Percentiles rank a stretch among this genome's conserved stretches.
Evolutionary conservation across 2,888 invertebrate species (phyloP).

Genomic region (Spodoptera littoralis): DNA sequence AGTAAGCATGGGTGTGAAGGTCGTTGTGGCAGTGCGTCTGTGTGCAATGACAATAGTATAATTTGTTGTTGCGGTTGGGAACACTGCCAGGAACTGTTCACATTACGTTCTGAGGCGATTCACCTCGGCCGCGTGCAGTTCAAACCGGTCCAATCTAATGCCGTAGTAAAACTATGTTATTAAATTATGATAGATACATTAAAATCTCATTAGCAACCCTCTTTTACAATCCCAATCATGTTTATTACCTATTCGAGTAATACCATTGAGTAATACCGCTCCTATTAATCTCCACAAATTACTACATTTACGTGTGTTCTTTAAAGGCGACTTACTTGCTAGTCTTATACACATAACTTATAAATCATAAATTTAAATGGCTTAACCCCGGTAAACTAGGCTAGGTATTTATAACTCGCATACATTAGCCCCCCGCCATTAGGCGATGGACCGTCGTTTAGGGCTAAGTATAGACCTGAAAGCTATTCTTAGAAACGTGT

Average conservation of each 20-base stretch:
- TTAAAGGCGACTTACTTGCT: conserved; percentile 6
- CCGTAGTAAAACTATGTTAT: conserved; percentile 29
- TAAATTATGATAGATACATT: conserved; percentile 42
- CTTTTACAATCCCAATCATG: conserved; percentile 14
- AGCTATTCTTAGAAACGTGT: conserved; percentile 71
- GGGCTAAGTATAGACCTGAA: conserved; percentile 75
- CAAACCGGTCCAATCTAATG: conserved; percentile 51
- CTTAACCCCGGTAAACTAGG: conserved; percentile 67
- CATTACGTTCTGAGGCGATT: conserved; percentile 66
- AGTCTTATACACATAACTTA: conserved; percentile 25
- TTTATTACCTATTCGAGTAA: conserved; percentile 1
- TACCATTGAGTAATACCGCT: too few relatives aligned
- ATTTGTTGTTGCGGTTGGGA: conserved; percentile 68
- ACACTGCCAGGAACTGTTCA: conserved; percentile 71
- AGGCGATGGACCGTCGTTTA: conserved; percentile 74
- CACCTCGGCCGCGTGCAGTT: conserved; percentile 60
- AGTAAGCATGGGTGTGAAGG: conserved; percentile 63
- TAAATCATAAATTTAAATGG: conserved; percentile 60
- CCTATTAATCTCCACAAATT: conserved; percentile 5
- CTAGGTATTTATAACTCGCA: conserved; percentile 77
- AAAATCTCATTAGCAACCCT: conserved; percentile 42
- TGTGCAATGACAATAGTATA: conserved; percentile 65
- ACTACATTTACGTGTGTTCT: conserved; percentile 5
- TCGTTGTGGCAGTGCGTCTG: conserved; percentile 52
- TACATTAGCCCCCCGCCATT: conserved; percentile 79